Percentiles rank a stretch among this genome's conserved stretches.
phyloP scores from a whole-genome alignment of 2,888 invertebrate genomes.

The Cosmopolites sordidus region DNA sequence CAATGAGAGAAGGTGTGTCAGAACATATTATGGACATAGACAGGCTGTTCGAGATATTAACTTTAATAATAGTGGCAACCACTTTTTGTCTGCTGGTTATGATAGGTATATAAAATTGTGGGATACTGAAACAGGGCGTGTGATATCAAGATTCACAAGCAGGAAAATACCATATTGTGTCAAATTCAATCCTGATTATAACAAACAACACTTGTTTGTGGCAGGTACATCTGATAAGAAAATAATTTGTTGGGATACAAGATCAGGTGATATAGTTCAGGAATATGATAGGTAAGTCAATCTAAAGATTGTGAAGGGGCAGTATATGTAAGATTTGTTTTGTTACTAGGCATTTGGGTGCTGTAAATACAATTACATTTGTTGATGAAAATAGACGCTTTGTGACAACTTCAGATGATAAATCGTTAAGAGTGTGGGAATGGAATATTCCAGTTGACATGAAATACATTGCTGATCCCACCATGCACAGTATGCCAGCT shows the following conservation, averaged over 20 bases:
- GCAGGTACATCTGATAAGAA: constrained; percentile 99
- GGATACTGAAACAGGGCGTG: constrained; percentile 96
- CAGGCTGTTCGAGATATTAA: constrained; percentile 95
- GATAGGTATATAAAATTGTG: constrained; percentile 85
- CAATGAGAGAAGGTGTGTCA: constrained; percentile 84
- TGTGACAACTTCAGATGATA: constrained; percentile 98
- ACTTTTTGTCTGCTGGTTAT: constrained; percentile 87
- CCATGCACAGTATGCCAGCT: constrained; percentile 98
- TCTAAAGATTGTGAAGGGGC: not conserved
- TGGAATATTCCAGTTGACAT: constrained; percentile 99
- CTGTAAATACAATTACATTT: constrained; percentile 98
- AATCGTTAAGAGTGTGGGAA: constrained; percentile 98
- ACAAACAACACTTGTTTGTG: constrained; percentile 96
- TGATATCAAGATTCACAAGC: constrained; percentile 83
- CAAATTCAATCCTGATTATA: constrained; percentile 95
- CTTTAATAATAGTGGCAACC: constrained; percentile 90
- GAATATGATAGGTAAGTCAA: constrained; percentile 73
- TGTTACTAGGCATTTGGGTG: constrained; percentile 79
- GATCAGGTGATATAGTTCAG: constrained; percentile 57
- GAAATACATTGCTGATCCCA: constrained; percentile 99
- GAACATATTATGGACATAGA: constrained; percentile 94
- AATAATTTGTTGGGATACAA: constrained; percentile 97
- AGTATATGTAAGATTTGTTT: not conserved
- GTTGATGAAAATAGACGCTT: constrained; percentile 97
- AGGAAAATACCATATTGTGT: constrained; percentile 97